Conservation (phyloP, 2,113 vertebrate genomes). For the Myodes glareolus region DNA sequence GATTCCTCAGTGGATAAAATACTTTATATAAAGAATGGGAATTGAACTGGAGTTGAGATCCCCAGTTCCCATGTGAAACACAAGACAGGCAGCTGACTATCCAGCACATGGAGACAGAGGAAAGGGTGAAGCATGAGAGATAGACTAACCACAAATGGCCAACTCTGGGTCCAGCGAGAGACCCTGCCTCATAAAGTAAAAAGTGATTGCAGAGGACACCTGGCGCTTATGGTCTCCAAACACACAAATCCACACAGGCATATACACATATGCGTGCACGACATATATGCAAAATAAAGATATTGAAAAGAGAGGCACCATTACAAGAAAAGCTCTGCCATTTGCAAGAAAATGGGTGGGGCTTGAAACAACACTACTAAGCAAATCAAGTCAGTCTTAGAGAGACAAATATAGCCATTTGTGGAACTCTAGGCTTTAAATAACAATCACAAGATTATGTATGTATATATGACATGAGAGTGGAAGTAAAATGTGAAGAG, state of each 20-base stretch:
- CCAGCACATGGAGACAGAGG: not conserved
- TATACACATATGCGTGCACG: not conserved
- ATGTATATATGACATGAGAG: not conserved
- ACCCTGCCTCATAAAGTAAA: not conserved
- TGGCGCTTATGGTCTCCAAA: not conserved
- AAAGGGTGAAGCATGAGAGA: not conserved
- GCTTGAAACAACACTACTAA: not conserved
- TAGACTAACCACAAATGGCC: too few species aligned
- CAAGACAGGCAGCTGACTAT: not conserved
- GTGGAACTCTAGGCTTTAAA: too few species aligned
- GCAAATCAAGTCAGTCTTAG: not conserved
- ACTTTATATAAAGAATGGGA: not conserved
- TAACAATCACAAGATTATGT: not conserved
- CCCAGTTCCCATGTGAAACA: not conserved
- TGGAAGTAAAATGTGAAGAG: not conserved
- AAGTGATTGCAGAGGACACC: too few species aligned
- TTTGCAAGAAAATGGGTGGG: too few species aligned
- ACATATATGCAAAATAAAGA: not conserved
- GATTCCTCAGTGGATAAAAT: not conserved
- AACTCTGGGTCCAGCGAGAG: not conserved
- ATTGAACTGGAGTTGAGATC: not conserved
- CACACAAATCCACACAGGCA: not conserved
- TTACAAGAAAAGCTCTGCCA: not conserved
- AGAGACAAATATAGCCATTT: not conserved
- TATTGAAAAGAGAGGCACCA: not conserved